Conservation (phyloP, 2,888 invertebrate species). For the Mesorhabditis sp. region DNA sequence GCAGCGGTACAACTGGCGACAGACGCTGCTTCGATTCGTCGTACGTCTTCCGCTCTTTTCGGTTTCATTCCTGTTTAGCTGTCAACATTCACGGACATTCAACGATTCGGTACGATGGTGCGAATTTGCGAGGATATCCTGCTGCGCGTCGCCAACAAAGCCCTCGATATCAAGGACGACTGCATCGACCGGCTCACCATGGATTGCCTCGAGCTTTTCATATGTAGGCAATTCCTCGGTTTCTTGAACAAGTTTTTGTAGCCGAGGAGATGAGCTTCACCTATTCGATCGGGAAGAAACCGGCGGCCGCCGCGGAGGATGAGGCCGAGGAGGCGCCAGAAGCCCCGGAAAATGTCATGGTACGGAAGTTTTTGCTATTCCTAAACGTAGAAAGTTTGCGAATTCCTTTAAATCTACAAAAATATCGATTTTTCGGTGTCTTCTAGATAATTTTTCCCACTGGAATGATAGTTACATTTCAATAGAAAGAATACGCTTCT, state of each 20-base stretch:
- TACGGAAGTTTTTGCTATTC: too few relatives aligned
- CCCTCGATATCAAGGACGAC: not conserved
- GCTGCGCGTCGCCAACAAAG: not conserved
- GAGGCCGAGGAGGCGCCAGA: not conserved
- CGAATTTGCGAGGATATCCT: not conserved
- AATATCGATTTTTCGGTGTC: too few relatives aligned
- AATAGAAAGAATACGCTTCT: too few relatives aligned
- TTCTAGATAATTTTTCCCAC: not conserved
- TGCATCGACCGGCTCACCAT: not conserved
- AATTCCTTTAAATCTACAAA: too few relatives aligned
- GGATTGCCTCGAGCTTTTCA: not conserved
- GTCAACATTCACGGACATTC: not conserved
- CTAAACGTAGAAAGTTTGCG: too few relatives aligned
- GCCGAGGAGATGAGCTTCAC: not conserved
- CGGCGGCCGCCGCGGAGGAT: not conserved
- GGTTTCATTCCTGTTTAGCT: not conserved
- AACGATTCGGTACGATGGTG: not conserved
- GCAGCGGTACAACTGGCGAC: not conserved
- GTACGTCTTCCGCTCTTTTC: not conserved
- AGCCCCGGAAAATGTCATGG: too few relatives aligned
- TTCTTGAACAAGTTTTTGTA: not conserved
- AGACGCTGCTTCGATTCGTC: constrained; percentile 1
- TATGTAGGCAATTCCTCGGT: not conserved
- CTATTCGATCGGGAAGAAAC: not conserved
- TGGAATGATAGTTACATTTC: not conserved